A percentile compares a stretch with the other conserved stretches of the same genome.
Evolutionary conservation across 1,140 invertebrate species (phyloP).

Genomic region (Pseudomyrmex flavicornis): DNA sequence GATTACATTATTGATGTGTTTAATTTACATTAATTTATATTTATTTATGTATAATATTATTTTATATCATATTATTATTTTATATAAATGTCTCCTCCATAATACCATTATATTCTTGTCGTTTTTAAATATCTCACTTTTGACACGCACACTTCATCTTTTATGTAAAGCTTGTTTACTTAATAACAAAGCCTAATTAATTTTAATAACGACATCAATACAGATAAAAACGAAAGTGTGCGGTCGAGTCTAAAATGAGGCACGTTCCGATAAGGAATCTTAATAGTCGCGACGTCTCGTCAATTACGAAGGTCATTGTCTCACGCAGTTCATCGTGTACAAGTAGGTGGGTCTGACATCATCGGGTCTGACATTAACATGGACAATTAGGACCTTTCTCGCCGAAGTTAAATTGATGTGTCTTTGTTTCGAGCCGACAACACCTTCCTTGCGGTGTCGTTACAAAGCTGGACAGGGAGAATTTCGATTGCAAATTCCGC

Average conservation of each 20-base stretch:
- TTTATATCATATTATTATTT: neutral
- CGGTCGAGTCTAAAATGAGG: constrained; percentile 14
- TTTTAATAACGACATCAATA: neutral
- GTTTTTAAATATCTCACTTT: neutral
- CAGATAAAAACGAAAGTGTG: constrained; percentile 8
- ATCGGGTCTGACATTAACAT: constrained; percentile 39
- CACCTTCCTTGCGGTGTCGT: neutral
- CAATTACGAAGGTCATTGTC: constrained; percentile 52
- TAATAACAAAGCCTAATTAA: constrained; percentile 15
- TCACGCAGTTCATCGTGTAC: neutral
- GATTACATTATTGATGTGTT: neutral
- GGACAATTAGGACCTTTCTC: constrained; percentile 22
- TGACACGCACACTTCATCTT: no score
- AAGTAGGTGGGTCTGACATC: constrained; percentile 35
- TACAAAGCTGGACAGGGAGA: constrained; percentile 6
- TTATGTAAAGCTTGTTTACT: neutral
- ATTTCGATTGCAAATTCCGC: constrained; percentile 45
- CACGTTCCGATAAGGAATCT: constrained; percentile 16
- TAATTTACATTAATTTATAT: neutral
- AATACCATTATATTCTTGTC: neutral
- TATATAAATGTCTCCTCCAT: neutral
- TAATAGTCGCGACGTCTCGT: constrained; percentile 45
- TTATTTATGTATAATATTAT: no score
- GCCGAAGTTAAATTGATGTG: constrained; percentile 38
- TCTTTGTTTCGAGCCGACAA: constrained; percentile 34